A percentile compares a stretch with the other conserved stretches of the same genome.
Conservation (phyloP, 2,888 invertebrate genomes). For the Rotaria macrura region DNA sequence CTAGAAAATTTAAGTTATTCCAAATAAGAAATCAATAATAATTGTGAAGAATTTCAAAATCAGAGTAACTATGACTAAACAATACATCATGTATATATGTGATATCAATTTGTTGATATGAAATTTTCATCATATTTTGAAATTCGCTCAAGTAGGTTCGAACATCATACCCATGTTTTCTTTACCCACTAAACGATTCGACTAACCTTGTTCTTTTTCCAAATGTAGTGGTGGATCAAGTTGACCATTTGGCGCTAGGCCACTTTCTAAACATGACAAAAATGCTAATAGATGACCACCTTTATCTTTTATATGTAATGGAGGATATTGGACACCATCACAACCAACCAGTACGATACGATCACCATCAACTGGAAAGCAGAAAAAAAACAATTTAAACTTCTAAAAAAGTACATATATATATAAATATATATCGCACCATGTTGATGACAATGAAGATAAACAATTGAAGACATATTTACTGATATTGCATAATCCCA, state of each 20-base stretch:
- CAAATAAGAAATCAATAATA: background rate
- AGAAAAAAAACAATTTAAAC: background rate
- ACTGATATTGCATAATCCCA: conserved; percentile 86
- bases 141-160: background rate
- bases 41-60: background rate
- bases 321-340: conserved; percentile 81
- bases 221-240: conserved; percentile 86
- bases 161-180: background rate
- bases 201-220: conserved; percentile 66
- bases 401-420: no score
- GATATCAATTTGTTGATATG: background rate
- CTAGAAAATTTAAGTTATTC: conserved; percentile 40
- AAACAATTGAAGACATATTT: conserved; percentile 77
- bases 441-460: conserved; percentile 83
- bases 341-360: conserved; percentile 80
- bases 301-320: conserved; percentile 74
- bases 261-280: conserved; percentile 78
- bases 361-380: conserved; percentile 53
- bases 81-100: background rate
- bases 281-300: conserved; percentile 80
- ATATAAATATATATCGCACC: conserved; percentile 40
- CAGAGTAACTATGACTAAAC: background rate
- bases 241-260: conserved; percentile 74
- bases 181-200: background rate
- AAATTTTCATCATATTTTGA: background rate